Evolutionary conservation across 2,888 invertebrate species (phyloP), one percentile per base, ranked within the genome.

Genomic region (Xylota segnis): DNA sequence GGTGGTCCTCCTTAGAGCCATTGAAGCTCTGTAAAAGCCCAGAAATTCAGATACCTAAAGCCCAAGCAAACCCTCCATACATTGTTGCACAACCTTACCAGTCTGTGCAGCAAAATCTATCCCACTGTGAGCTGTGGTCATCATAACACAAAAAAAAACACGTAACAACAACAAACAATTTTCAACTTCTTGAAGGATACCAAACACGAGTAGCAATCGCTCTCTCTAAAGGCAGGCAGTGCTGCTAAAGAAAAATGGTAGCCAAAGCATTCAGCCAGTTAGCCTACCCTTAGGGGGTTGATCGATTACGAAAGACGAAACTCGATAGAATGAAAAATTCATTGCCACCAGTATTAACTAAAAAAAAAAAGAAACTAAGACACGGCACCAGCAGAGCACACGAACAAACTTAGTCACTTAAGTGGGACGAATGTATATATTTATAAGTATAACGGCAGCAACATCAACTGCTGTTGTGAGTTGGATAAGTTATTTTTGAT

Each of bases 211-310:
- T 86, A 86, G 86, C 86, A 61, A 58, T 61, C 59, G 45, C 56
- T 61, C 54, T 18, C 23, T 23, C 23, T 23, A n/a, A n/a, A n/a
- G n/a, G n/a, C n/a, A n/a, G n/a, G n/a, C n/a, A n/a, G n/a, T n/a
- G n/a, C 23, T 23, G 23, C 23, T 23, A 40, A 68, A 66, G 45
- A 71, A 71, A 50, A 50, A 63, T 81, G 72, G 50, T 61, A 86
- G 61, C 68, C 59, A 14, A 52, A 45, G 82, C 47, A 14, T 59
- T 71, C 58, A 37, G 54, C 76, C 66, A 82, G 86, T 77, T 72
- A 86, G 82, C 66, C 76, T 86, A 86, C 86, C 86, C 86, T 86
- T 72, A 86, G 86, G 86, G 86, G 82, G 86, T 86, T 86, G 86
- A 86, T 86, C 86, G 86, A 86, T 82, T 86, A 86, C 76, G 82